These are phyloP conservation scores for Pantherophis guttatus DNA, from an alignment of 2,113 vertebrate genomes.

Conservation along the genomic window DNA sequence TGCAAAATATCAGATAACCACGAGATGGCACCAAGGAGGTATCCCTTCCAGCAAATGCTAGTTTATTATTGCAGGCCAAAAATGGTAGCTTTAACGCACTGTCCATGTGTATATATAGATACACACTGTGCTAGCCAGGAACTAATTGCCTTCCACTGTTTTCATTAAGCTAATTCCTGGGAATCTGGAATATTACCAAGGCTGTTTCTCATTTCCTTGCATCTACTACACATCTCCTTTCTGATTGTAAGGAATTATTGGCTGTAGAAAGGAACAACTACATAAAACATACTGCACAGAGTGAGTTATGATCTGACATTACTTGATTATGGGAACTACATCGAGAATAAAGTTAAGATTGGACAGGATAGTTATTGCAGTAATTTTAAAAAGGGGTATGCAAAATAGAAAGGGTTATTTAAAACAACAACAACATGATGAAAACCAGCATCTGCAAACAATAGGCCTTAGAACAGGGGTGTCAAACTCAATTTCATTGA, in stretches of 20 bases:
- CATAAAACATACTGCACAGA: constrained; percentile 38
- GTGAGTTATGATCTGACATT: constrained; percentile 21
- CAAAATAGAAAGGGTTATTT: neutral
- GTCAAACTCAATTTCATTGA: too few relatives aligned
- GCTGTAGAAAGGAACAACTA: neutral
- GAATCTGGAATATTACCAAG: neutral
- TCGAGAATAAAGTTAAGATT: constrained; percentile 41
- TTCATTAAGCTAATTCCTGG: neutral
- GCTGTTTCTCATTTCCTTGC: neutral
- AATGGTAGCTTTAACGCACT: neutral
- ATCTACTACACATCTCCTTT: neutral
- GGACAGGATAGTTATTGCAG: constrained; percentile 25
- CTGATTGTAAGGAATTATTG: neutral
- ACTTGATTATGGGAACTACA: constrained; percentile 22
- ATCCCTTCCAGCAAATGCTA: neutral
- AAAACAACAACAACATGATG: neutral
- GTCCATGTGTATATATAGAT: neutral
- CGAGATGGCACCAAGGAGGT: neutral
- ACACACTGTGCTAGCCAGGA: too few relatives aligned
- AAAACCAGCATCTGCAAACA: constrained; percentile 31
- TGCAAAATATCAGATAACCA: neutral
- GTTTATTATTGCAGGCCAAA: neutral
- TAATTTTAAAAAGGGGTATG: constrained; percentile 4
- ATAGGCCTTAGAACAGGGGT: neutral
- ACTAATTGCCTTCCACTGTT: neutral